Conservation (phyloP, 2,888 invertebrate genomes). For the Branchipolynoe longqiensis region DNA sequence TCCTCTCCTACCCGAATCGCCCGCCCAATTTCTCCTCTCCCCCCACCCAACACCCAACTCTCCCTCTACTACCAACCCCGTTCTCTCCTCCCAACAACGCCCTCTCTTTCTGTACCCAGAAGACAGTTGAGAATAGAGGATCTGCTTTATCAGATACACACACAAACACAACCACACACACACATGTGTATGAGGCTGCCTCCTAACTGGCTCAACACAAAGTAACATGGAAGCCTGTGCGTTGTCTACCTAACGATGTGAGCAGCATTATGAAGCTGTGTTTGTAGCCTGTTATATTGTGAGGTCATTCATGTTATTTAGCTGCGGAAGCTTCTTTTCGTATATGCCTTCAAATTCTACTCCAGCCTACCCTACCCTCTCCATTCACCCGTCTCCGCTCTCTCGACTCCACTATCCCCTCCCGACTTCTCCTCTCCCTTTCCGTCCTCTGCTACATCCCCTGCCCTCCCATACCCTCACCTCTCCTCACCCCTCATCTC, state of each 20-base stretch:
- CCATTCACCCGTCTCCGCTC: not conserved
- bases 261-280: too few species aligned
- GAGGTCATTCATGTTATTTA: too few species aligned
- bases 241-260: too few species aligned
- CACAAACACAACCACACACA: too few species aligned
- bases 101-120: too few species aligned
- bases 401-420: not conserved
- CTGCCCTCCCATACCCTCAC: not conserved
- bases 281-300: too few species aligned
- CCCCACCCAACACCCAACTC: not conserved
- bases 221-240: too few species aligned
- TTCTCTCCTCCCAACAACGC: too few species aligned
- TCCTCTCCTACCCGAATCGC: not conserved
- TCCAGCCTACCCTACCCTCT: not conserved
- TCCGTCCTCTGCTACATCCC: not conserved
- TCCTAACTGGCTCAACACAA: not conserved
- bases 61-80: not conserved
- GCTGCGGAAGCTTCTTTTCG: too few species aligned
- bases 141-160: too few species aligned
- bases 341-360: too few species aligned
- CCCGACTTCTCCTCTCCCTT: not conserved
- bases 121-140: too few species aligned
- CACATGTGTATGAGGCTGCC: not conserved
- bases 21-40: not conserved
- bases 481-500: not conserved